Evolutionary conservation across 2,113 vertebrate species (phyloP), one percentile per base, ranked within the genome.

Genomic region (Apodemus speciosus): DNA sequence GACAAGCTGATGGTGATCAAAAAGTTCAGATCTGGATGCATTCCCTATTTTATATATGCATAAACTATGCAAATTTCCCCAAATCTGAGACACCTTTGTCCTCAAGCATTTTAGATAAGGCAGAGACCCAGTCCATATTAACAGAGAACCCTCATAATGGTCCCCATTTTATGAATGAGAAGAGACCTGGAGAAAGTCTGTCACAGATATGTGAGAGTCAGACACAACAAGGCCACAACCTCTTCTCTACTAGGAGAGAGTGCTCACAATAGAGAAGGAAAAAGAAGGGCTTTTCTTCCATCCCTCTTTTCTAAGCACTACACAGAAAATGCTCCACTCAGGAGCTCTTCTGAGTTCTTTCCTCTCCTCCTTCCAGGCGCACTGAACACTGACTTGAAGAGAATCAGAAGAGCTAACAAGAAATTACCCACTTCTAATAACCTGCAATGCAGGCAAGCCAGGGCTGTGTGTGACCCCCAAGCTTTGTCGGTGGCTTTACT

Each of bases 321-420:
- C 75, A 2, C 2, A n/a, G 64, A 51, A 91, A 76, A 85, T 85
- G 84, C 85, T 94, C 92, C n/a, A 88, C 75, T 49, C n/a, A 20
- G 92, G 32, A 35, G 11, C 18, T 72, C 18, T 80, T 38, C 43
- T 30, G 51, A 75, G 46, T 49, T 53, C 53, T 68, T 92, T 90
- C n/a, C 13, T 80, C 43, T n/a, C 14, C 49, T 71, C 79, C 75
- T 32, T 40, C 49, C 58, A 75, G 27, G 9, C 58, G 43, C 3
- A 43, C 62, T n/a, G 76, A 92, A 90, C 53, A 72, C 9, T 35
- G 13, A 64, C 27, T 86, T 90, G 35, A 46, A 75, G 87, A 88
- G 21, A 77, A 84, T 23, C 20, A 30, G 60, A 53, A 35, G 32
- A 68, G 3, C 9, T 71, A 49, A 83, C 40, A 53, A 23, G 13